Evolutionary conservation across 2,888 invertebrate species (phyloP), one percentile per base, ranked within the genome.

Genomic region (Timema podura): DNA sequence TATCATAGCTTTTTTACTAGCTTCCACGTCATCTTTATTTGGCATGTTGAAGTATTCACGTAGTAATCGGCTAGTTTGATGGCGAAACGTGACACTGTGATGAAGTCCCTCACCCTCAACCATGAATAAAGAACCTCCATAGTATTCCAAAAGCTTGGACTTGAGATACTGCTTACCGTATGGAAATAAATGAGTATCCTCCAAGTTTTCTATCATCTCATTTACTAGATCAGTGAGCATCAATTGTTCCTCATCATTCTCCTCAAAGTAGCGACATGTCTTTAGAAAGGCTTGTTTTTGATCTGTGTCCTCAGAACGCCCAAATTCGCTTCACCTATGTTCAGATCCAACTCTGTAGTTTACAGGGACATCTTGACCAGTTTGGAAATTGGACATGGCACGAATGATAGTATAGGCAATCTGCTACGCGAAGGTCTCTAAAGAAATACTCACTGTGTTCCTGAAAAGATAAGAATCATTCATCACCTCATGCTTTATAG

Each of bases 351-450:
- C 30, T 30, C 30, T 30, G 1, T 30, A 30, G 30, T 30, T 30
- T 3, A 30, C 30, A 57, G 3, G 57, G 30, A n/a, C 15, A 57
- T 57, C 15, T 57, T n/a, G 13, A 57, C 57, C n/a, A 57, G 57
- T 57, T 57, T n/a, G 0, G 30, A 57, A 57, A n/a, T 57, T 13
- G 5, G 5, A 57, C 57, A 57, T 57, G 1, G n/a, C 51, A 57
- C 8, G 57, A 57, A 30, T 57, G 13, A n/a, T 57, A 30, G 57
- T 57, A 57, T 57, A 57, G 2, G 57, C 57, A 57, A 30, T 57
- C n/a, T 57, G 57, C 57, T 16, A 1, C 57, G 5, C n/a, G 57
- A 57, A 57, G 13, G 57, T 13, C 30, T 57, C 51, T 49, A 49
- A 49, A 10, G 16, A n/a, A 13, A 1, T 57, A 57, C n/a, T 57